These are phyloP conservation scores for Chondrosia reniformis DNA, from an alignment of 37 sponge, comb jelly and placozoan species.

Conservation along the genomic window DNA sequence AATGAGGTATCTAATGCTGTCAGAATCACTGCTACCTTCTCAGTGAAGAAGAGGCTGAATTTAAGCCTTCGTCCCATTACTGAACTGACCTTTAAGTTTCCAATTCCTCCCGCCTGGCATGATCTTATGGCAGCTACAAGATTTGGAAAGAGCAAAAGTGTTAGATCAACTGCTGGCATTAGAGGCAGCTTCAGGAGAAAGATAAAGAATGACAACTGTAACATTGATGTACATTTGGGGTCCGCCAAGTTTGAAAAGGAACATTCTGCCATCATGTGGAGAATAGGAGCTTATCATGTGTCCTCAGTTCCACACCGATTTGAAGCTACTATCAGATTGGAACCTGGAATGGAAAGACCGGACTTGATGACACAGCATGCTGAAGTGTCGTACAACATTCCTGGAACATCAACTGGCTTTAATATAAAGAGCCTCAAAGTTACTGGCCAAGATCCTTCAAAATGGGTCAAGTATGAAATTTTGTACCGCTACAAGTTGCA, in stretches of 20 bases:
- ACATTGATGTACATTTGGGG: conserved; percentile 53
- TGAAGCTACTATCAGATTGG: conserved; percentile 57
- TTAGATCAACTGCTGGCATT: conserved; percentile 61
- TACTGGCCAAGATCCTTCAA: conserved; percentile 43
- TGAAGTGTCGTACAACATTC: conserved; percentile 70
- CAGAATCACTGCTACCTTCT: conserved; percentile 52
- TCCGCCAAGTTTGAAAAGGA: conserved; percentile 76
- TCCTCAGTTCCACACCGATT: conserved; percentile 58
- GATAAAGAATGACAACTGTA: conserved; percentile 23
- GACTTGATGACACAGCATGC: conserved; percentile 43
- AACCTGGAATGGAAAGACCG: conserved; percentile 72
- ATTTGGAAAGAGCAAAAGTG: conserved; percentile 68
- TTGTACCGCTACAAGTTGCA: conserved; percentile 76
- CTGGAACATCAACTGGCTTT: conserved; percentile 81
- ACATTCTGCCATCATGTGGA: conserved; percentile 74
- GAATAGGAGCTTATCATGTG: conserved; percentile 58
- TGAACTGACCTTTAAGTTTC: conserved; percentile 69
- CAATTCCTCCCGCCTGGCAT: conserved; percentile 73
- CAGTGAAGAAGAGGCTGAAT: conserved; percentile 70
- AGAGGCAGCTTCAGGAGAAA: conserved; percentile 82
- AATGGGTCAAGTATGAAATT: conserved; percentile 90
- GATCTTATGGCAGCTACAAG: conserved; percentile 42
- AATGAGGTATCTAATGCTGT: conserved; percentile 49
- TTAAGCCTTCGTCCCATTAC: conserved; percentile 64
- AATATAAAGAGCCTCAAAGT: conserved; percentile 52